Base-by-base conservation (phyloP, 2,797 vertebrate species). In the Esox lucius region DNA sequence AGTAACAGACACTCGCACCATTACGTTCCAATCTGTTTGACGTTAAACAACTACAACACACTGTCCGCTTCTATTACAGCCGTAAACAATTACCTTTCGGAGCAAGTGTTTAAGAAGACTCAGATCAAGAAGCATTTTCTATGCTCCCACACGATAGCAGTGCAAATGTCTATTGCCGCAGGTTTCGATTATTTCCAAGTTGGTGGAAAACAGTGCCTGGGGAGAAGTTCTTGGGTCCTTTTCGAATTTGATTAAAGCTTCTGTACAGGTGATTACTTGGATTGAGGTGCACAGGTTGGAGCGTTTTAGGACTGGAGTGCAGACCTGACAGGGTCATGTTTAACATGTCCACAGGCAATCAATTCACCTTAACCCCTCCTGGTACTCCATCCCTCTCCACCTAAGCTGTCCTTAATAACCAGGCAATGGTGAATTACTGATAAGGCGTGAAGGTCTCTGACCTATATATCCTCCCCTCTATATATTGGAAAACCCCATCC, bases 291-390 rank as follows among this genome's bases (percentile, higher is more conserved):
- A 91, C 91, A 92, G 91, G 92, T 93, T 93, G 91, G 87, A 65
- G 85, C 88, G 88, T 90, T 93, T 92, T 91, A 91, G 91, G 87
- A 91, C 91, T 90, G 88, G 89, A 92, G 90, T 87, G 91, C 87
- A 90, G 90, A 87, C 91, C 92, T 87, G 91, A 89, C 91, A 93
- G 93, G 94, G 94, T 94, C 93, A 94, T 94, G 94, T 95, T 95
- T 94, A 95, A 94, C 94, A 94, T 94, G 94, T 94, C 94, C 93
- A 94, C 93, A 94, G 94, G 94, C 94, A 94, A 94, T 94, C 93
- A 94, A 93, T 95, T 94, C 93, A 94, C 94, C 94, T 93, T 93
- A 93, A 94, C 94, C 93, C 92, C 92, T 93, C 90, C 90, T 92
- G 91, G 85, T 93, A 92, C 92, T 92, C 87, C 90, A 92, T 90